phyloP scores from a whole-genome alignment of 2,113 vertebrate genomes.

The Halcyon senegalensis region DNA sequence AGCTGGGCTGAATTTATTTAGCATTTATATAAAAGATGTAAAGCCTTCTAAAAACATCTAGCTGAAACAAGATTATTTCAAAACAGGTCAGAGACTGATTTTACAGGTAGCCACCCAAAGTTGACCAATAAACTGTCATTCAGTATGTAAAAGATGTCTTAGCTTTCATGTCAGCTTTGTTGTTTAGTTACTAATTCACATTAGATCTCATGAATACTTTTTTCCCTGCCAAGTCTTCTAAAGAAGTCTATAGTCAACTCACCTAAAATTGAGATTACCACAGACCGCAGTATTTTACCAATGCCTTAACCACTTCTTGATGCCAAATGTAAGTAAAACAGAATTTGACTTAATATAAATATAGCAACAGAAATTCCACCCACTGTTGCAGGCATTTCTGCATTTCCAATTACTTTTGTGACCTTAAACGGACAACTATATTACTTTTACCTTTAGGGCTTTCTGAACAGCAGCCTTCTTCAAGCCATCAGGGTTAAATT shows the following conservation, averaged over 20 bases:
- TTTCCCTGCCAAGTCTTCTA: background rate
- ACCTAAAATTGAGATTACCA: background rate
- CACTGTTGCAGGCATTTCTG: background rate
- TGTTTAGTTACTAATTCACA: background rate
- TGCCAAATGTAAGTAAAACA: background rate
- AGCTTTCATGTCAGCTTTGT: conserved; percentile 53
- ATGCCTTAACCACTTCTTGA: background rate
- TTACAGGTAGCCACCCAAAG: background rate
- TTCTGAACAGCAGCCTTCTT: conserved; percentile 92
- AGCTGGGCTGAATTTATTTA: background rate
- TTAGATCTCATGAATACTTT: background rate
- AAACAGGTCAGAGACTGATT: background rate
- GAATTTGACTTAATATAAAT: background rate
- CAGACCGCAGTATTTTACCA: background rate
- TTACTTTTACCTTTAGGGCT: conserved; percentile 91
- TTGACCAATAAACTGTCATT: background rate
- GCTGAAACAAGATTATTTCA: background rate
- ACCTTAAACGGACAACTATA: conserved; percentile 72
- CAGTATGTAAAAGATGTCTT: background rate
- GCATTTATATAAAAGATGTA: background rate
- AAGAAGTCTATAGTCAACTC: background rate
- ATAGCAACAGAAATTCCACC: conserved; percentile 3
- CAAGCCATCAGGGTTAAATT: conserved; percentile 90
- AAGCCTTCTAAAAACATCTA: background rate
- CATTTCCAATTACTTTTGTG: conserved; percentile 16